Evolutionary conservation across 2,113 vertebrate species (phyloP).

Genomic region (Heterochromis multidens): DNA sequence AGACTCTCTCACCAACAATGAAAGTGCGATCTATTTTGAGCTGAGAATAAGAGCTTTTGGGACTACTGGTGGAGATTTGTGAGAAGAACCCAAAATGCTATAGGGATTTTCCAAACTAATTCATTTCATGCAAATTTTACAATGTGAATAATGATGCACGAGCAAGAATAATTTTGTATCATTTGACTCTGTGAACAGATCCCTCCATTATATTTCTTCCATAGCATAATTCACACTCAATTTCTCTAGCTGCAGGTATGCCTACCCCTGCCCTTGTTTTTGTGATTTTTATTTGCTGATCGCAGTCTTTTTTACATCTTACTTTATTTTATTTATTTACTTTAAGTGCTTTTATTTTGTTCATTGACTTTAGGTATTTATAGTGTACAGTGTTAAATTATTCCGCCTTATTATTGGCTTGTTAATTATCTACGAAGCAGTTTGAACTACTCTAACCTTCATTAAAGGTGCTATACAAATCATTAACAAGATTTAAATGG

Average conservation of each 20-base stretch:
- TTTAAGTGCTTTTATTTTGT: not conserved
- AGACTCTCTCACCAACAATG: not conserved
- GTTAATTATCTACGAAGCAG: not conserved
- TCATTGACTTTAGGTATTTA: not conserved
- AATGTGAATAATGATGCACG: conserved; percentile 15
- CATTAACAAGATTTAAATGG: not conserved
- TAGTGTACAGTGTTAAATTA: not conserved
- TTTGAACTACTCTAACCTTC: not conserved
- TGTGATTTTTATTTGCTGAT: conserved; percentile 1
- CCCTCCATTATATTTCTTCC: not conserved
- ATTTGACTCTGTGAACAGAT: conserved; percentile 38
- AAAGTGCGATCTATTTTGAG: not conserved
- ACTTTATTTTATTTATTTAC: not conserved
- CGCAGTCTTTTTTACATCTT: not conserved
- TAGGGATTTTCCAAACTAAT: conserved; percentile 15
- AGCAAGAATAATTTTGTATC: conserved; percentile 11
- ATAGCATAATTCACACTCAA: conserved; percentile 6
- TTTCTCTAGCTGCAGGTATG: not conserved
- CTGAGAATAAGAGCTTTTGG: not conserved
- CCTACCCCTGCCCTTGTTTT: not conserved
- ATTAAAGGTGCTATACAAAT: not conserved
- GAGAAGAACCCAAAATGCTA: not conserved
- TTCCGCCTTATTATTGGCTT: not conserved
- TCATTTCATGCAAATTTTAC: conserved; percentile 31
- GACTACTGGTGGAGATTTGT: not conserved